Conservation (phyloP, 2,113 vertebrate species). For the Vulpes ferrilata region DNA sequence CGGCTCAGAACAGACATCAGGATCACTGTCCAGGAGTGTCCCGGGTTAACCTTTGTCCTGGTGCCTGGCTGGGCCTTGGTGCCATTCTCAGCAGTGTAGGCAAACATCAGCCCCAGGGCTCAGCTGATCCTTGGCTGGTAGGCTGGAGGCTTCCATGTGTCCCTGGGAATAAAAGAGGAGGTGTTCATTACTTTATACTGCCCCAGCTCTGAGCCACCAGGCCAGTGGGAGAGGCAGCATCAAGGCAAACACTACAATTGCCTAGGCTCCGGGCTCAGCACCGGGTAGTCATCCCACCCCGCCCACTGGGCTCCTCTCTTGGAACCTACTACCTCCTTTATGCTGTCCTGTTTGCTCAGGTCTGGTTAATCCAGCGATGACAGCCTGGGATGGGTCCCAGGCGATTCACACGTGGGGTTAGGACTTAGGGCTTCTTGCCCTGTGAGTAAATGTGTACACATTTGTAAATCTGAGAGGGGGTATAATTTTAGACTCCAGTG, state of each 20-base stretch:
- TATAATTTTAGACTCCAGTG: slow-evolving; percentile 60
- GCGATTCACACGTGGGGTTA: background rate
- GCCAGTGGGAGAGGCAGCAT: background rate
- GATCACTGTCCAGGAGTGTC: slow-evolving; percentile 52
- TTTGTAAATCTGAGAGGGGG: slow-evolving; percentile 23
- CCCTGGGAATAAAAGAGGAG: slow-evolving; percentile 70
- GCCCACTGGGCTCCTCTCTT: background rate
- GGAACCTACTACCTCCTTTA: background rate
- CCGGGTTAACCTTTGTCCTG: slow-evolving; percentile 24
- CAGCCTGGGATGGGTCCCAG: background rate
- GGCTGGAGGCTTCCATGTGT: background rate
- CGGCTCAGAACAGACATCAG: slow-evolving; percentile 76
- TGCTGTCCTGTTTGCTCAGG: background rate
- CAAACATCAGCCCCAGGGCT: slow-evolving; percentile 61
- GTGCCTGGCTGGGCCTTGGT: background rate
- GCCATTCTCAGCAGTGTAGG: slow-evolving; percentile 56
- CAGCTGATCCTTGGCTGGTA: slow-evolving; percentile 19
- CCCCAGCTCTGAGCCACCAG: background rate
- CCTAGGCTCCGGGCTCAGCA: background rate
- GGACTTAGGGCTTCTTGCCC: background rate
- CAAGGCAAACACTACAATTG: background rate
- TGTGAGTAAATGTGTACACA: background rate
- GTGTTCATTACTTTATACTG: background rate
- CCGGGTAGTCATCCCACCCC: background rate
- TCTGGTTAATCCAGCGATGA: background rate